Percentiles rank a stretch among this genome's conserved stretches.
Evolutionary conservation across 2,888 invertebrate species (phyloP).

Genomic region (Xestia sexstrigata): DNA sequence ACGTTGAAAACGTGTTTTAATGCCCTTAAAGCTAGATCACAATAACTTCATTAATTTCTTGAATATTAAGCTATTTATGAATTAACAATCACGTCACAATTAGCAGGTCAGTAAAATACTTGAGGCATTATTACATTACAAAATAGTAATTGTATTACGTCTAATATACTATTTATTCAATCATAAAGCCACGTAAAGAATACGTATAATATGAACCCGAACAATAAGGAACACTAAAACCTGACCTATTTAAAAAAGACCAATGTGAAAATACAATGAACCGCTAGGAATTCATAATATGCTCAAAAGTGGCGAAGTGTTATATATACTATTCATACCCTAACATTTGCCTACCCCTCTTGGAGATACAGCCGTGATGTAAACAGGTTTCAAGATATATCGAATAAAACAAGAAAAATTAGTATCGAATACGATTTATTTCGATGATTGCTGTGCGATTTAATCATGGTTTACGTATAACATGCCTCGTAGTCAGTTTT

Average conservation of each 20-base stretch:
- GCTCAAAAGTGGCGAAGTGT: background rate
- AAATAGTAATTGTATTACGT: slow-evolving; percentile 58
- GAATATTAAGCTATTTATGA: slow-evolving; percentile 39
- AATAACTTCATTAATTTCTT: slow-evolving; percentile 45
- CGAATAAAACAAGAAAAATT: background rate
- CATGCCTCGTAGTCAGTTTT: slow-evolving; percentile 15
- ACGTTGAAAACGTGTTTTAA: slow-evolving; percentile 60
- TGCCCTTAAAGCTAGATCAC: slow-evolving; percentile 43
- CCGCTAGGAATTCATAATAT: slow-evolving; percentile 9
- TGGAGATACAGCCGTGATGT: background rate
- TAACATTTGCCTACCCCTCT: background rate
- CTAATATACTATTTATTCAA: slow-evolving; percentile 60
- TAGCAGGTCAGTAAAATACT: slow-evolving; percentile 31
- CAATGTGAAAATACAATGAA: slow-evolving; percentile 40
- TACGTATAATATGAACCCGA: slow-evolving; percentile 38
- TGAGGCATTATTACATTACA: slow-evolving; percentile 56
- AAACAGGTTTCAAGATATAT: background rate
- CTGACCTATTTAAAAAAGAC: slow-evolving; percentile 48
- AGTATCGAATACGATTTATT: slow-evolving; percentile 53
- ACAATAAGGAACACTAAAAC: slow-evolving; percentile 40
- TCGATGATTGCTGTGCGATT: slow-evolving; percentile 34
- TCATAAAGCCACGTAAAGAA: too few species aligned
- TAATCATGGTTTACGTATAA: slow-evolving; percentile 34
- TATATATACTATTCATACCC: background rate
- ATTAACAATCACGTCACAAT: slow-evolving; percentile 54